These are phyloP conservation scores for Scomber colias DNA, from an alignment of 2,113 vertebrate genomes.

Conservation along the genomic window DNA sequence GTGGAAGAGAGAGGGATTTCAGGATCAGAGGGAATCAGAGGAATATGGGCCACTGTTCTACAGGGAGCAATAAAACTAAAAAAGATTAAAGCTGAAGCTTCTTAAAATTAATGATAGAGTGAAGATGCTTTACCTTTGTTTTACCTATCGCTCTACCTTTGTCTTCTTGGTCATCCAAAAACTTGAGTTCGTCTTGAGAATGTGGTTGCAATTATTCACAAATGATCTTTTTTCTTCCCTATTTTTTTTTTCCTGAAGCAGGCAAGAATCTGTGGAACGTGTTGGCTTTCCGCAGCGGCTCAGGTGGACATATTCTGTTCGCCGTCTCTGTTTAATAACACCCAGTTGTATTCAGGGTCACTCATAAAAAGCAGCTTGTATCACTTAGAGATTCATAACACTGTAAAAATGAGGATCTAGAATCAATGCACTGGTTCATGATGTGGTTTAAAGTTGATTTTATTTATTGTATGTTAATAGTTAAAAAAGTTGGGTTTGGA, in stretches of 20 bases:
- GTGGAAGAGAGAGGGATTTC: background rate
- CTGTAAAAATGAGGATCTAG: background rate
- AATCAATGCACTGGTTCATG: background rate
- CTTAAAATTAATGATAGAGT: constrained; percentile 8
- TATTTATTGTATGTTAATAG: background rate
- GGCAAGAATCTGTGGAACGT: constrained; percentile 74
- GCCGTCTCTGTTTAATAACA: constrained; percentile 43
- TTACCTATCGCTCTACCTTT: constrained; percentile 30
- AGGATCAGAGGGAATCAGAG: constrained; percentile 8
- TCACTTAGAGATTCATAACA: background rate
- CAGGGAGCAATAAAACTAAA: constrained; percentile 4
- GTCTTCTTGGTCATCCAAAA: constrained; percentile 33
- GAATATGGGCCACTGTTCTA: background rate
- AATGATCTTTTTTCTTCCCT: constrained; percentile 57
- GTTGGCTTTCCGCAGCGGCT: constrained; percentile 43
- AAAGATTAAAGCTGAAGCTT: constrained; percentile 19
- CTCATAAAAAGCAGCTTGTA: background rate
- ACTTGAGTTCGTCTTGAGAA: constrained; percentile 56
- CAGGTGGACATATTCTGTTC: constrained; percentile 52
- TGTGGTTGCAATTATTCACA: constrained; percentile 76
- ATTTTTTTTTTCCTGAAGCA: constrained; percentile 27
- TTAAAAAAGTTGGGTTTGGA: background rate
- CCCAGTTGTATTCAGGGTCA: constrained; percentile 32
- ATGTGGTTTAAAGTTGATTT: background rate
- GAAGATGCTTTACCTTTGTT: constrained; percentile 29